A percentile compares a stretch with the other conserved stretches of the same genome.
These are phyloP conservation scores for Aleiodes alternator DNA, from an alignment of 2,888 invertebrate species.

Conservation along the genomic window DNA sequence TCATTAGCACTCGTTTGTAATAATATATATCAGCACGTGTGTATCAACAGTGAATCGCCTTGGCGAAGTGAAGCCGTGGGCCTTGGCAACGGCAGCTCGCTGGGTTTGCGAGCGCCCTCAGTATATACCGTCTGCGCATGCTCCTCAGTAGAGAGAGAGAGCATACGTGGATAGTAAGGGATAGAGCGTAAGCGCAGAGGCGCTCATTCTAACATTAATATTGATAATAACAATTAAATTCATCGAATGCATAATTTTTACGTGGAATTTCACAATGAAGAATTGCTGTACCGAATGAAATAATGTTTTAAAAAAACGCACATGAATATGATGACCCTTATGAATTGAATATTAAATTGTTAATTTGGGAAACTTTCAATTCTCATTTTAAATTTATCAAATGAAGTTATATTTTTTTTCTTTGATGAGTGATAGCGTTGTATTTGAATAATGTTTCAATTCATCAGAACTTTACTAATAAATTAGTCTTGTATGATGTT, in stretches of 20 bases:
- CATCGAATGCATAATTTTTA: conserved; percentile 10
- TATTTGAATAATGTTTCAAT: conserved; percentile 55
- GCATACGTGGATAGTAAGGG: too few species aligned
- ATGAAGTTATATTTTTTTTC: conserved; percentile 30
- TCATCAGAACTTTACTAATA: conserved; percentile 57
- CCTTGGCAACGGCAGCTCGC: too few species aligned
- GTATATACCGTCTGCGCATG: too few species aligned
- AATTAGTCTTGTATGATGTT: conserved; percentile 68
- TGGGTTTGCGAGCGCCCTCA: too few species aligned
- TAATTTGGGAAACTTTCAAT: conserved; percentile 17
- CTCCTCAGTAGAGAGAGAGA: too few species aligned
- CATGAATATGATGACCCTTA: conserved; percentile 25
- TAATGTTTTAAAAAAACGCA: neutral
- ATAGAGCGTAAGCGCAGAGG: too few species aligned
- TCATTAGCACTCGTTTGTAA: too few species aligned
- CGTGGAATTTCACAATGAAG: conserved; percentile 19
- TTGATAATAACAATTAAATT: too few species aligned
- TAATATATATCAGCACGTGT: too few species aligned
- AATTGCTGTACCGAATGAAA: conserved; percentile 35
- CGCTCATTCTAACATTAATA: too few species aligned
- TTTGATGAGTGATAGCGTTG: conserved; percentile 30
- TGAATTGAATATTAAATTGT: conserved; percentile 7
- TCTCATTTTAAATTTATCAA: neutral
- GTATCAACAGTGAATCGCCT: too few species aligned
- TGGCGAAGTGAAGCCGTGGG: too few species aligned